These are phyloP conservation scores for Oenanthe melanoleuca DNA, from an alignment of 2,113 vertebrate species.

Conservation along the genomic window DNA sequence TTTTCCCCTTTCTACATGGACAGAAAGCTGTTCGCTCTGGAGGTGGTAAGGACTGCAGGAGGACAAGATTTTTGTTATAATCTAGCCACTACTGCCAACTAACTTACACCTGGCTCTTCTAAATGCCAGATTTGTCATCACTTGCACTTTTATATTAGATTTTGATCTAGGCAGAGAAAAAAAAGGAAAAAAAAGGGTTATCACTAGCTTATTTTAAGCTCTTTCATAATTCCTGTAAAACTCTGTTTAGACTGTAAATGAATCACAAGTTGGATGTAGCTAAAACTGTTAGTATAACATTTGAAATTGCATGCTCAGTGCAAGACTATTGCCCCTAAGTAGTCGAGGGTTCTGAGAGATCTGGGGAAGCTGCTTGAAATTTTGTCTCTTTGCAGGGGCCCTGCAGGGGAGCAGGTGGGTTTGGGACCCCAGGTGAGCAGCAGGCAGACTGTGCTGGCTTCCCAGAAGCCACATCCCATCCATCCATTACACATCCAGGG, in stretches of 20 bases:
- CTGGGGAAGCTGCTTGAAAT: too few species aligned
- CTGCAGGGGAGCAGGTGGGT: not conserved
- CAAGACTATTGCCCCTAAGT: not conserved
- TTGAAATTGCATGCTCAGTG: not conserved
- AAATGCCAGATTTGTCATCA: not conserved
- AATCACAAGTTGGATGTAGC: not conserved
- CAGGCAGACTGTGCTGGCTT: not conserved
- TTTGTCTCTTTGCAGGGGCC: not conserved
- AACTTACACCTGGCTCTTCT: not conserved
- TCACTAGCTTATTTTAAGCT: not conserved
- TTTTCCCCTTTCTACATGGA: not conserved
- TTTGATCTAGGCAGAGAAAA: not conserved
- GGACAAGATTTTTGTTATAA: not conserved
- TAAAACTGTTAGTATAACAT: not conserved
- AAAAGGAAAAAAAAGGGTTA: not conserved
- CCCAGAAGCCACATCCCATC: not conserved
- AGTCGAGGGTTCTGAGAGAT: not conserved
- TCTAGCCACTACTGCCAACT: not conserved
- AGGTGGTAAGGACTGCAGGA: not conserved
- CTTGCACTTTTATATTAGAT: not conserved
- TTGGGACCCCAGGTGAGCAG: not conserved
- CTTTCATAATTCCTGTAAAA: not conserved
- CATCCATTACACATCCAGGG: fast-evolving
- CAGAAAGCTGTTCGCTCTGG: not conserved
- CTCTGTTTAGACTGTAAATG: not conserved